Percentiles rank a stretch among this genome's conserved stretches.
Evolutionary conservation across 37 sponge, comb jelly and placozoan genomes (phyloP).

Genomic region (Axinella damicornis): DNA sequence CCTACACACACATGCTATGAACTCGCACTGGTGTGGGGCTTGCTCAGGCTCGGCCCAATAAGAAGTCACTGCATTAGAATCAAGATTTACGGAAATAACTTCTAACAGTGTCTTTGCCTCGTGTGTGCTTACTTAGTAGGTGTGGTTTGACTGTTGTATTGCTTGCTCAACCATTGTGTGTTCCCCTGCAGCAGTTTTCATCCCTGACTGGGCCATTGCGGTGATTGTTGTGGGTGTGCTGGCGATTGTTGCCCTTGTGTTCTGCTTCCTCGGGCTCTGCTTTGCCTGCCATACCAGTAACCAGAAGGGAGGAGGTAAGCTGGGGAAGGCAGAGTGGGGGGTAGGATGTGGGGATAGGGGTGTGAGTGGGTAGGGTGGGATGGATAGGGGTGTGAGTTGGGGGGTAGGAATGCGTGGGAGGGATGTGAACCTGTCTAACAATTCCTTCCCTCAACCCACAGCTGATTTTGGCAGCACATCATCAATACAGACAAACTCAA

Average conservation of each 20-base stretch:
- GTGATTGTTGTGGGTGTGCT: constrained; percentile 58
- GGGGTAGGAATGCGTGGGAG: constrained; percentile 2
- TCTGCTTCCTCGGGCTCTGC: constrained; percentile 57
- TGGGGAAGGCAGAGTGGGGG: background rate
- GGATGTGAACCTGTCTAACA: background rate
- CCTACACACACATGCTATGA: too few species aligned
- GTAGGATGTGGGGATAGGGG: background rate
- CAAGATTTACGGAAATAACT: too few species aligned
- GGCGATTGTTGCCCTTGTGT: constrained; percentile 20
- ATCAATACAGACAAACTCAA: background rate
- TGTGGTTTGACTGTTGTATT: background rate
- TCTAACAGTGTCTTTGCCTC: too few species aligned
- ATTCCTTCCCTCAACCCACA: background rate
- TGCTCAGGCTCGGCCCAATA: too few species aligned
- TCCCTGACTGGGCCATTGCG: constrained; percentile 50
- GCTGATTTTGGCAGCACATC: constrained; percentile 8
- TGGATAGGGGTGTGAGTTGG: background rate
- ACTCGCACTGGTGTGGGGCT: too few species aligned
- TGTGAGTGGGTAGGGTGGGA: background rate
- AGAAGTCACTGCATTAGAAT: too few species aligned
- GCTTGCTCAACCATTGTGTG: too few species aligned
- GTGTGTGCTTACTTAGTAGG: too few species aligned
- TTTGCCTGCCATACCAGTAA: constrained; percentile 40
- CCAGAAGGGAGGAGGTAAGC: background rate
- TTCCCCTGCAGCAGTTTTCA: background rate